Conservation (phyloP, 2,888 invertebrate genomes). For the Cheilosia soror region DNA sequence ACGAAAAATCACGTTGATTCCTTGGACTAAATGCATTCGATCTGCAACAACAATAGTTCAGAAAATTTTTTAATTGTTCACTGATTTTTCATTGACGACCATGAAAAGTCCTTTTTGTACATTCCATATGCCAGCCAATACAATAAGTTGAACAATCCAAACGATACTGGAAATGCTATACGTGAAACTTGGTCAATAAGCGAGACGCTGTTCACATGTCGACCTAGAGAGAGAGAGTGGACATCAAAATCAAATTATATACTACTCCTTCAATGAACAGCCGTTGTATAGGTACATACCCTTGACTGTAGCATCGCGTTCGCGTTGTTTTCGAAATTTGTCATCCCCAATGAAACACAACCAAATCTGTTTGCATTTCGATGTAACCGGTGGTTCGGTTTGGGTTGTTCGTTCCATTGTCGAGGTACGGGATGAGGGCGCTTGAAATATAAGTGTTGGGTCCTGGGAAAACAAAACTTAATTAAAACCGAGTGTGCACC, state of each 20-base stretch:
- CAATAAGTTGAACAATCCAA: slow-evolving; percentile 92
- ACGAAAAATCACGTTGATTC: slow-evolving; percentile 46
- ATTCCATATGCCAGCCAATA: slow-evolving; percentile 95
- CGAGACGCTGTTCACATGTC: slow-evolving; percentile 94
- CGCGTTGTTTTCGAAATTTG: slow-evolving; percentile 89
- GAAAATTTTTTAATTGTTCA: slow-evolving; percentile 73
- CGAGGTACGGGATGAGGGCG: slow-evolving; percentile 83
- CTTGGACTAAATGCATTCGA: slow-evolving; percentile 68
- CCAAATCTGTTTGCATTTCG: slow-evolving; percentile 91
- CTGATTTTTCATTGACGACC: slow-evolving; percentile 79
- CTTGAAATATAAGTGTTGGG: slow-evolving; percentile 82
- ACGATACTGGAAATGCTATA: slow-evolving; percentile 93
- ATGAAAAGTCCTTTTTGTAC: slow-evolving; percentile 85
- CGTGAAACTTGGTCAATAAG: slow-evolving; percentile 93
- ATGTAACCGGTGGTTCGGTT: slow-evolving; percentile 89
- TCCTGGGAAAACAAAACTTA: slow-evolving; percentile 80
- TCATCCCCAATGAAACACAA: slow-evolving; percentile 92
- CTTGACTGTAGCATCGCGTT: slow-evolving; percentile 87
- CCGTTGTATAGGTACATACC: slow-evolving; percentile 51
- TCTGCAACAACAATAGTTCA: slow-evolving; percentile 41
- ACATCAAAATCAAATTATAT: neutral
- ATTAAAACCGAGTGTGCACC: neutral
- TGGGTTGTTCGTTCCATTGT: slow-evolving; percentile 94
- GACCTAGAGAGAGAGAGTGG: slow-evolving; percentile 77
- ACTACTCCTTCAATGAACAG: neutral